Evolutionary conservation across 2,113 vertebrate genomes (phyloP).

Genomic region (Chinchilla lanigera): DNA sequence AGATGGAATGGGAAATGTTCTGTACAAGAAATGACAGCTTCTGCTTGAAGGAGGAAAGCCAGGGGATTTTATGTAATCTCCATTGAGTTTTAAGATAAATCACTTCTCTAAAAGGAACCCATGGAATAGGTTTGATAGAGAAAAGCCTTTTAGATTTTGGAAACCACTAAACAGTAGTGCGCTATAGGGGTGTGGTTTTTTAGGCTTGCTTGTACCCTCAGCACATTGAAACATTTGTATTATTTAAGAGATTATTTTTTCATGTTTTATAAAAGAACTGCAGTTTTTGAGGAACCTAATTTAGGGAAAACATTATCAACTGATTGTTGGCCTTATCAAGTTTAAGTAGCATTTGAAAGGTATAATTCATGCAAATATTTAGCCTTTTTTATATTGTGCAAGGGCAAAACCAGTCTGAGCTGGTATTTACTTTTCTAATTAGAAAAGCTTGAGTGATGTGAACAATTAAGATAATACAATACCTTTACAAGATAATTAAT

Average conservation of each 20-base stretch:
- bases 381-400: conserved; percentile 55
- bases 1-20: conserved; percentile 55
- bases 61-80: conserved; percentile 47
- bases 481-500: conserved; percentile 81
- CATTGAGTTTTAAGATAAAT: conserved; percentile 58
- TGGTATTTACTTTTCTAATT: conserved; percentile 83
- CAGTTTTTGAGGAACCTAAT: conserved; percentile 46
- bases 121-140: conserved; percentile 16
- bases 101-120: conserved; percentile 46
- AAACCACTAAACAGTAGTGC: background rate
- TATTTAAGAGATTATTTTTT: conserved; percentile 25
- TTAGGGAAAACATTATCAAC: conserved; percentile 58
- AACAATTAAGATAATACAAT: conserved; percentile 82
- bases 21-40: conserved; percentile 71
- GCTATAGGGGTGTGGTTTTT: background rate
- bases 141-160: conserved; percentile 47
- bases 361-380: conserved; percentile 67
- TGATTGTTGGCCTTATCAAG: conserved; percentile 44
- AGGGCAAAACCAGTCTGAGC: conserved; percentile 59
- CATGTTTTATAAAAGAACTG: conserved; percentile 35
- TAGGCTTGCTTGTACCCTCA: background rate
- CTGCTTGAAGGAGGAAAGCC: conserved; percentile 39
- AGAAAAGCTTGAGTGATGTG: conserved; percentile 79
- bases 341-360: conserved; percentile 56
- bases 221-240: conserved; percentile 22